These are phyloP conservation scores for Rhodophaea formosa DNA, from an alignment of 2,888 invertebrate species.

Conservation along the genomic window DNA sequence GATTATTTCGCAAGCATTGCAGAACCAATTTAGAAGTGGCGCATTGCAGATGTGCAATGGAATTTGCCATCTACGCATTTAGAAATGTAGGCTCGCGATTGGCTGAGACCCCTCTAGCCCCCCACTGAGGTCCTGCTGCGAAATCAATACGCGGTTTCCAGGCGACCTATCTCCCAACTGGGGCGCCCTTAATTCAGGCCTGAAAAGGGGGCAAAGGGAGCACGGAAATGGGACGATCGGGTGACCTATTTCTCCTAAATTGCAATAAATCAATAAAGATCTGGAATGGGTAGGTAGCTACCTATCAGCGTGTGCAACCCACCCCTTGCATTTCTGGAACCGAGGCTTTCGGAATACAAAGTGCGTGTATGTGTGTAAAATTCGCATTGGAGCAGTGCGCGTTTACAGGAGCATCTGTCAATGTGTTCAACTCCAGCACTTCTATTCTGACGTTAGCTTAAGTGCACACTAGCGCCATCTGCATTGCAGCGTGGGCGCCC, in stretches of 20 bases:
- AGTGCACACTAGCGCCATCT: neutral
- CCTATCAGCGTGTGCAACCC: neutral
- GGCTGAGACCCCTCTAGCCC: neutral
- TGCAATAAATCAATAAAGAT: neutral
- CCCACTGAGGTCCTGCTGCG: neutral
- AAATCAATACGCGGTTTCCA: neutral
- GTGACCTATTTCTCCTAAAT: neutral
- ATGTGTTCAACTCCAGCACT: too few relatives aligned
- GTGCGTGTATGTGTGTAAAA: too few relatives aligned
- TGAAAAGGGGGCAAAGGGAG: neutral
- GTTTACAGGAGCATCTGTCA: too few relatives aligned
- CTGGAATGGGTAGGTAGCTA: neutral
- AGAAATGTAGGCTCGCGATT: neutral
- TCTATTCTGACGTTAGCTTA: too few relatives aligned
- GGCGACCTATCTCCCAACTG: neutral
- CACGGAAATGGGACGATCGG: neutral
- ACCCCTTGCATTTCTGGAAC: too few relatives aligned
- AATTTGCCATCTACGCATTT: neutral
- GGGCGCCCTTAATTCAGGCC: neutral
- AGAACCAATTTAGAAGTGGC: neutral
- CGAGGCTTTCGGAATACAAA: too few relatives aligned
- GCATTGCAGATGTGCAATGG: neutral
- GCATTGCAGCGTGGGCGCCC: neutral
- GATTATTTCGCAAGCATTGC: too few relatives aligned
- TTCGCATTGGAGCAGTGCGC: too few relatives aligned